These are phyloP conservation scores for Anadara kagoshimensis DNA, from an alignment of 1,140 invertebrate genomes.

Conservation along the genomic window DNA sequence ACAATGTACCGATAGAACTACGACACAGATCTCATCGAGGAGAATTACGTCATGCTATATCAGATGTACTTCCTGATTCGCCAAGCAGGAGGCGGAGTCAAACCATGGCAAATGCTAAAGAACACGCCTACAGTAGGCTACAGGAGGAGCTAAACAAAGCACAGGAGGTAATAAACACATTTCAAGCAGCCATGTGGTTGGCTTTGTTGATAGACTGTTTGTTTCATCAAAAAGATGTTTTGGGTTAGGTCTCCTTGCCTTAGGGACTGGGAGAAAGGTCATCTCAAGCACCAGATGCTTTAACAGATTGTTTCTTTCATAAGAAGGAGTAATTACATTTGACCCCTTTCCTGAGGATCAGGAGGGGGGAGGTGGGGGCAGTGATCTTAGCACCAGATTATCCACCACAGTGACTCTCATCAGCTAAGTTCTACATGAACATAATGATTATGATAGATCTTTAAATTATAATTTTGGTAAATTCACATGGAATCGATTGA, in stretches of 20 bases:
- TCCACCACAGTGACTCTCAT: background rate
- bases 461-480: no score
- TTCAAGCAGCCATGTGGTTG: background rate
- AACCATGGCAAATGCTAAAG: slow-evolving; percentile 78
- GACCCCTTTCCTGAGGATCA: no score
- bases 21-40: slow-evolving; percentile 1
- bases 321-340: no score
- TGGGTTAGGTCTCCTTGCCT: background rate
- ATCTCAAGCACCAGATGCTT: background rate
- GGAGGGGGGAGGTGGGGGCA: no score
- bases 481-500: no score
- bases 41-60: slow-evolving; percentile 58
- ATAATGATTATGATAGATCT: no score
- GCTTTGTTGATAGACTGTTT: background rate
- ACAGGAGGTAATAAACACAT: slow-evolving; percentile 74
- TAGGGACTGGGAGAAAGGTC: background rate
- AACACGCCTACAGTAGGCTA: slow-evolving; percentile 78
- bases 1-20: slow-evolving; percentile 8
- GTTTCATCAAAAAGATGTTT: background rate
- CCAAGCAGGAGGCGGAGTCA: slow-evolving; percentile 52
- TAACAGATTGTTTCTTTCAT: no score
- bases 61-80: slow-evolving; percentile 50
- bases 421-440: no score
- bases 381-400: background rate
- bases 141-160: slow-evolving; percentile 82